Percentiles rank a stretch among this genome's conserved stretches.
Conservation (phyloP, 2,797 vertebrate species). For the Tauraco hartlaubi region DNA sequence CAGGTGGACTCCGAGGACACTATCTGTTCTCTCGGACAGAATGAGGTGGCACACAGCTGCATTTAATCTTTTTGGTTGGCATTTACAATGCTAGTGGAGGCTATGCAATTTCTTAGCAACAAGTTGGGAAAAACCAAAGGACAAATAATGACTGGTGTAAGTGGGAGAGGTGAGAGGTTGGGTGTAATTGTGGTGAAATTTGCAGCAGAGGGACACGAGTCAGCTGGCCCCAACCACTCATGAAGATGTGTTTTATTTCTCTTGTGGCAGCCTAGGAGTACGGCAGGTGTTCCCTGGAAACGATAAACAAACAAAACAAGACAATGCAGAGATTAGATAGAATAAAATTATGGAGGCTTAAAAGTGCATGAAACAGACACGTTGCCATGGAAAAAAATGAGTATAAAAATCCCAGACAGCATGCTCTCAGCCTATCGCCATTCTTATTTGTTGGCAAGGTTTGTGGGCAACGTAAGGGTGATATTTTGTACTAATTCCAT, state of each 20-base stretch:
- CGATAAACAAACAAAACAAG: neutral
- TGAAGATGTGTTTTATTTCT: neutral
- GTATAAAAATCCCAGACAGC: neutral
- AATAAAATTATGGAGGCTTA: neutral
- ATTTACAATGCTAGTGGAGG: neutral
- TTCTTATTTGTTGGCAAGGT: neutral
- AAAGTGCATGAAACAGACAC: neutral
- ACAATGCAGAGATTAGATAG: neutral
- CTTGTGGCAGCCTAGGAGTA: neutral
- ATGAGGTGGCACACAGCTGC: neutral
- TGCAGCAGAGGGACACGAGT: neutral
- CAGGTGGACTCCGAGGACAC: neutral
- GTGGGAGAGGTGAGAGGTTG: neutral
- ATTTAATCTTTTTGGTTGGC: neutral
- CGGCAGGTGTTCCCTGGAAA: neutral
- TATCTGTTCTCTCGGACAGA: neutral
- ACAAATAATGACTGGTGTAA: neutral
- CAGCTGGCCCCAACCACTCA: neutral
- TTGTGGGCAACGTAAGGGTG: neutral
- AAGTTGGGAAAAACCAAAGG: neutral
- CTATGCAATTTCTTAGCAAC: neutral
- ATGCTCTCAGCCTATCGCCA: neutral
- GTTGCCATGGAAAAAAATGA: slow-evolving; percentile 43
- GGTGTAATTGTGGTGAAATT: neutral
- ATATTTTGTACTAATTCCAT: slow-evolving; percentile 25